Evolutionary conservation across 2,113 vertebrate genomes (phyloP).

Genomic region (Microcebus lehilahytsara): DNA sequence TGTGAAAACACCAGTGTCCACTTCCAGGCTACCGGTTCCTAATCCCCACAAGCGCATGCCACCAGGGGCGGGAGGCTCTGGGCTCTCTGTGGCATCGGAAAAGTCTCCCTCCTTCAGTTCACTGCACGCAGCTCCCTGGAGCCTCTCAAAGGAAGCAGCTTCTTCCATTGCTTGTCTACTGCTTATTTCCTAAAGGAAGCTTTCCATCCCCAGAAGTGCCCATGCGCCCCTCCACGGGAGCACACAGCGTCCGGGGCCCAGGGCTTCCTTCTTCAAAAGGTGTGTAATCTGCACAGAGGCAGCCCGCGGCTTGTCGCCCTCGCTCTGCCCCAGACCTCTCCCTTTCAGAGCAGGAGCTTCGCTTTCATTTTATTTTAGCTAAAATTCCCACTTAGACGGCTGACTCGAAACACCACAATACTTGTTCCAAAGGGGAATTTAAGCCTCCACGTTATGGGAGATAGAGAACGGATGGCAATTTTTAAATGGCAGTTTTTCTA

Average conservation of each 20-base stretch:
- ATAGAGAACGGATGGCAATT: background rate
- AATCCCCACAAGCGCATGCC: no score
- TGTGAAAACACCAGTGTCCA: accelerated
- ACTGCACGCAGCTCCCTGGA: background rate
- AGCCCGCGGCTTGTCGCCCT: background rate
- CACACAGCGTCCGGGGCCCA: background rate
- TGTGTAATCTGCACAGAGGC: background rate
- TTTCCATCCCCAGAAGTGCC: background rate
- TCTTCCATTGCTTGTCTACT: background rate
- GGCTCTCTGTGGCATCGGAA: accelerated
- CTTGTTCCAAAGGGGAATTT: background rate
- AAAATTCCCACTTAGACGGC: background rate
- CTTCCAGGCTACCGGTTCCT: background rate
- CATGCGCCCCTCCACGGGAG: background rate
- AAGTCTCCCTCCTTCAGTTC: background rate
- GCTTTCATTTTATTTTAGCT: background rate
- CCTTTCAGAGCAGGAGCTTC: background rate
- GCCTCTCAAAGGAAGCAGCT: background rate
- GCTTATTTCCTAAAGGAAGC: background rate
- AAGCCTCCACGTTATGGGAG: background rate
- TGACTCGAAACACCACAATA: background rate
- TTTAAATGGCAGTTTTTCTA: background rate
- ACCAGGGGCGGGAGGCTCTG: accelerated
- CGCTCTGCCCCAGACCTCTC: accelerated
- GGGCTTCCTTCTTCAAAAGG: background rate